Evolutionary conservation across 2,888 invertebrate species (phyloP).

Genomic region (Nysson spinosus): DNA sequence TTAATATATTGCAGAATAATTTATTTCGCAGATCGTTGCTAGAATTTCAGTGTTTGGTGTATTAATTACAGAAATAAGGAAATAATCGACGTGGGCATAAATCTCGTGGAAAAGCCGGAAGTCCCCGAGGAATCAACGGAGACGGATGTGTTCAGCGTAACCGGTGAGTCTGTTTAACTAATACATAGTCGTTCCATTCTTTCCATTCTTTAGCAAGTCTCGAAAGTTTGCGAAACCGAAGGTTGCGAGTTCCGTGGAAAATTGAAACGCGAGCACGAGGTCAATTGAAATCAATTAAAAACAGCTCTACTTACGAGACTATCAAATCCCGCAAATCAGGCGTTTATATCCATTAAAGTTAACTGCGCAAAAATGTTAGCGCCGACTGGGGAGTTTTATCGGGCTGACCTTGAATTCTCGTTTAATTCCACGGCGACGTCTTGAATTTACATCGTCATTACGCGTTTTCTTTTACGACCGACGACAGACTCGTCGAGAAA

Average conservation of each 20-base stretch:
- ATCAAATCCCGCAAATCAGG: conserved; percentile 23
- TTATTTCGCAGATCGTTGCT: background rate
- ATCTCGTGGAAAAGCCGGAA: conserved; percentile 2
- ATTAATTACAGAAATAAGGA: conserved; percentile 60
- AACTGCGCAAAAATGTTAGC: conserved; percentile 36
- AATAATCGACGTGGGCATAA: conserved; percentile 37
- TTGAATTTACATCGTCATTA: background rate
- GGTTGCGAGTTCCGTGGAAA: conserved; percentile 8
- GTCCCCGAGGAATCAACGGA: conserved; percentile 34
- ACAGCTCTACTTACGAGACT: background rate
- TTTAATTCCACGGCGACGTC: background rate
- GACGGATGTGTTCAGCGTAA: conserved; percentile 48
- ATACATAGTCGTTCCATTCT: background rate
- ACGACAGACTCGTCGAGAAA: too few species aligned
- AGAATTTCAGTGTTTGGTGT: conserved; percentile 22
- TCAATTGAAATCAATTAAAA: conserved; percentile 24
- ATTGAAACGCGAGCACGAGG: conserved; percentile 33
- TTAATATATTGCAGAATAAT: background rate
- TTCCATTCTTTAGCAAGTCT: too few species aligned
- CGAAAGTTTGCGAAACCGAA: conserved; percentile 8
- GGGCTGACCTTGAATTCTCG: conserved; percentile 23
- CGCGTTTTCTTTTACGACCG: background rate
- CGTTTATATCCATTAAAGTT: conserved; percentile 21
- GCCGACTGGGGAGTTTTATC: conserved; percentile 15
- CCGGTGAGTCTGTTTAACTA: conserved; percentile 51